Evolutionary conservation across 2,113 vertebrate species (phyloP).

Genomic region (Upupa epops): DNA sequence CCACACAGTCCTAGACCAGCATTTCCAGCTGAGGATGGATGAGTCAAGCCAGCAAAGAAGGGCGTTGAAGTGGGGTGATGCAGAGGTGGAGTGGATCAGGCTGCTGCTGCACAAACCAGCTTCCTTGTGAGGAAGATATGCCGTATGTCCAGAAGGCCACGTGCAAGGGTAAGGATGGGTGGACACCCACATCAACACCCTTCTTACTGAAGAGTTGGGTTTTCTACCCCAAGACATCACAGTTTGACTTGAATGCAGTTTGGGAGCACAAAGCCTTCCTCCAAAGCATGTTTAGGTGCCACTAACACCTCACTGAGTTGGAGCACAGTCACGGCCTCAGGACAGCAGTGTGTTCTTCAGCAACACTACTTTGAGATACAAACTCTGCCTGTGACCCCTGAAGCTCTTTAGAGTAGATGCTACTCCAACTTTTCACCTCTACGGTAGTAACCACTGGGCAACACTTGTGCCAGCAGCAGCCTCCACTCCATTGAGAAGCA

Average conservation of each 20-base stretch:
- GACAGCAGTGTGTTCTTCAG: fast-evolving
- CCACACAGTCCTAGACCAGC: fast-evolving
- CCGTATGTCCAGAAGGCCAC: not conserved
- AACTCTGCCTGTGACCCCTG: not conserved
- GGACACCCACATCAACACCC: fast-evolving
- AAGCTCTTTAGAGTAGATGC: not conserved
- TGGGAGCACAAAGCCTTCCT: not conserved
- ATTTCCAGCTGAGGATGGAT: not conserved
- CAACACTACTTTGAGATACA: fast-evolving
- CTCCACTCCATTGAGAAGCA: not conserved
- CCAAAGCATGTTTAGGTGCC: not conserved
- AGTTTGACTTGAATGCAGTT: not conserved
- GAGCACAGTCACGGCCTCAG: not conserved
- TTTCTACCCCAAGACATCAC: not conserved
- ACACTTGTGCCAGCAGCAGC: not conserved
- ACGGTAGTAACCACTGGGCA: not conserved
- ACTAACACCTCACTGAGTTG: not conserved
- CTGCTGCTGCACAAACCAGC: not conserved
- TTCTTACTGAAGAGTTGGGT: not conserved
- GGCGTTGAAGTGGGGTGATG: not conserved
- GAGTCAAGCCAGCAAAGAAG: not conserved
- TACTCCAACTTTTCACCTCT: not conserved
- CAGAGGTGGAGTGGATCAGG: not conserved
- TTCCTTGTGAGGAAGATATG: not conserved
- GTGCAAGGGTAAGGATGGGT: fast-evolving